phyloP scores from a whole-genome alignment of 2,797 vertebrate species.

The Sarcophilus harrisii region DNA sequence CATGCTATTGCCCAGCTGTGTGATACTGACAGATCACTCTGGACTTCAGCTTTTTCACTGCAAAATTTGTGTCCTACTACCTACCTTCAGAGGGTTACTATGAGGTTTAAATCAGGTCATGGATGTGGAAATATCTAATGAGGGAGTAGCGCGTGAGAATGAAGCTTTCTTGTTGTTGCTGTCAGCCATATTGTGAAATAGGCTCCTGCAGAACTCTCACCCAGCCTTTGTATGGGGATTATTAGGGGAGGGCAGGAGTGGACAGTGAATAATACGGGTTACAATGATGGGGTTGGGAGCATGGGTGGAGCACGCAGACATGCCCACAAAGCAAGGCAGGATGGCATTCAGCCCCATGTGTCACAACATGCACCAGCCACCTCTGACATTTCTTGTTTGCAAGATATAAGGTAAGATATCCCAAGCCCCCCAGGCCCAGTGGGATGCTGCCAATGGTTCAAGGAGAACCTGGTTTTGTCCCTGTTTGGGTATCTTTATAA shows the following conservation, averaged over 20 bases:
- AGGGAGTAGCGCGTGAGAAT: not conserved
- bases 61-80: not conserved
- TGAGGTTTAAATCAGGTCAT: not conserved
- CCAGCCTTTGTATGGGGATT: not conserved
- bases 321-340: not conserved
- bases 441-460: not conserved
- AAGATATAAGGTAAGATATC: not conserved
- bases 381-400: not conserved
- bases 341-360: not conserved
- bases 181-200: not conserved
- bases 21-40: not conserved
- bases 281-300: not conserved
- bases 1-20: not conserved
- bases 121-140: not conserved
- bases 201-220: not conserved
- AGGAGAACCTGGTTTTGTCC: not conserved
- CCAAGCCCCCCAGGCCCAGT: not conserved
- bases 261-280: not conserved
- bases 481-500: not conserved
- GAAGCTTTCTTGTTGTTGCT: not conserved
- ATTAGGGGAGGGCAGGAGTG: not conserved
- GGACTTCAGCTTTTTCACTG: not conserved
- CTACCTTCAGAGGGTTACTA: not conserved
- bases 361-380: not conserved
- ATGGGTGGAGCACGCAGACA: not conserved